A percentile compares a stretch with the other conserved stretches of the same genome.
These are phyloP conservation scores for Ypsolopha scabrella DNA, from an alignment of 2,888 invertebrate species.

Conservation along the genomic window DNA sequence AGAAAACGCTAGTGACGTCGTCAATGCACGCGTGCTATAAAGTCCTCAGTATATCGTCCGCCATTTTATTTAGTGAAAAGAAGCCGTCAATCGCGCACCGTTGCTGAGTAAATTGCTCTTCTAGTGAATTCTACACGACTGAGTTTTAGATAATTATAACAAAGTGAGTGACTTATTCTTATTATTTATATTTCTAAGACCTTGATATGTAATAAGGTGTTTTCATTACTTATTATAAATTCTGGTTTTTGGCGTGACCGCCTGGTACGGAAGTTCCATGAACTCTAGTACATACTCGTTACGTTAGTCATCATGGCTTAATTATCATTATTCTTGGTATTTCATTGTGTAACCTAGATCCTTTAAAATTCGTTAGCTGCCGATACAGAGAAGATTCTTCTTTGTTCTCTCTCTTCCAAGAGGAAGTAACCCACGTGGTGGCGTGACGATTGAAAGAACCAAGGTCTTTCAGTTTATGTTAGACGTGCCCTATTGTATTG, in stretches of 20 bases:
- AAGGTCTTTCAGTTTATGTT: not conserved
- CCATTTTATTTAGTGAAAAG: constrained; percentile 54
- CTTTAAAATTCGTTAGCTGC: no score
- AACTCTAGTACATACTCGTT: constrained; percentile 9
- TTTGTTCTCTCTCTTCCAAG: not conserved
- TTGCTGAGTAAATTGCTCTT: constrained; percentile 32
- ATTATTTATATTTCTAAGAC: constrained; percentile 4
- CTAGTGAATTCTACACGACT: constrained; percentile 42
- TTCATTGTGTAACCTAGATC: no score
- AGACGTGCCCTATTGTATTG: no score
- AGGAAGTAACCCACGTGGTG: not conserved
- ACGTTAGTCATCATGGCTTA: no score
- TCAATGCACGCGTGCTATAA: constrained; percentile 33
- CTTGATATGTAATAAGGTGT: not conserved
- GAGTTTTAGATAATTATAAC: constrained; percentile 27
- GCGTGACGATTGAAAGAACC: not conserved
- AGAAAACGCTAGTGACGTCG: constrained; percentile 54
- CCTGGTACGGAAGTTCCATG: constrained; percentile 13
- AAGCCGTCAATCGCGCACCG: constrained; percentile 65
- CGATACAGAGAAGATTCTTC: not conserved
- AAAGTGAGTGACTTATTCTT: constrained; percentile 40
- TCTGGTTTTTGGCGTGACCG: no score
- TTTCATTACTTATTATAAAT: no score
- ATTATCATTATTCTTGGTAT: no score
- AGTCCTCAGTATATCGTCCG: constrained; percentile 27